Evolutionary conservation across 1,140 invertebrate species (phyloP).

Genomic region (Catajapyx aquilonaris): DNA sequence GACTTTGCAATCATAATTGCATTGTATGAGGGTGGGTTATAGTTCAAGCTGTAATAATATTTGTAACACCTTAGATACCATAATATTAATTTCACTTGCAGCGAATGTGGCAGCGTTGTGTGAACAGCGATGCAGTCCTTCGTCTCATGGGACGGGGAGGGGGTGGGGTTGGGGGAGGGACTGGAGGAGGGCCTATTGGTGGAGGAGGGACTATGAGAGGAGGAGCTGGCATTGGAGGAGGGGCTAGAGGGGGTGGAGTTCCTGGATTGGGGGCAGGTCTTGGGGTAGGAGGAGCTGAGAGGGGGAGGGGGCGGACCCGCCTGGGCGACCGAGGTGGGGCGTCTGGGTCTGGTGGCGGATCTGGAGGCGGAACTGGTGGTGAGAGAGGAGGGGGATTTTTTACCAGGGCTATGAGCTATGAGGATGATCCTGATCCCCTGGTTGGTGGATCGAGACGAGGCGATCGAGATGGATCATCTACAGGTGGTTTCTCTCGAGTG

Average conservation of each 20-base stretch:
- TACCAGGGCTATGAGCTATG: constrained; percentile 29
- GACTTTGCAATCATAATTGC: no score
- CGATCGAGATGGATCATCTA: constrained; percentile 14
- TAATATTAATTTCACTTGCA: no score
- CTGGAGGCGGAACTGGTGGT: constrained; percentile 23
- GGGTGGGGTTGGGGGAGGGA: no score
- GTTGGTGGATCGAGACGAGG: no score
- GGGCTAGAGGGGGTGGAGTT: constrained; percentile 17
- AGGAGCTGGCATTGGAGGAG: constrained; percentile 13
- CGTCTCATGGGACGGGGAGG: constrained; percentile 18
- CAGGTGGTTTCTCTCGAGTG: constrained; percentile 13
- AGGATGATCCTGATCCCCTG: constrained; percentile 24
- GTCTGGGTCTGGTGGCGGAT: no score
- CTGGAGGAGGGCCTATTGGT: constrained; percentile 16
- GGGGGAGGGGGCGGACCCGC: constrained; percentile 28
- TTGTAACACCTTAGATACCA: no score
- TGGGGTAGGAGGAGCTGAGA: constrained; percentile 35
- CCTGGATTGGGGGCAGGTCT: constrained; percentile 18
- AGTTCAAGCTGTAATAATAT: background rate
- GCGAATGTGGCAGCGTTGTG: constrained; percentile 32
- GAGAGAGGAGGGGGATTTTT: constrained; percentile 27
- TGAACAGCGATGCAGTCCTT: constrained; percentile 31
- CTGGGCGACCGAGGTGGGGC: no score
- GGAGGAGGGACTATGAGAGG: constrained; percentile 15
- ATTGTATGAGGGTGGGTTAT: background rate